phyloP scores from a whole-genome alignment of 2,888 invertebrate genomes.

The Deilephila porcellus region DNA sequence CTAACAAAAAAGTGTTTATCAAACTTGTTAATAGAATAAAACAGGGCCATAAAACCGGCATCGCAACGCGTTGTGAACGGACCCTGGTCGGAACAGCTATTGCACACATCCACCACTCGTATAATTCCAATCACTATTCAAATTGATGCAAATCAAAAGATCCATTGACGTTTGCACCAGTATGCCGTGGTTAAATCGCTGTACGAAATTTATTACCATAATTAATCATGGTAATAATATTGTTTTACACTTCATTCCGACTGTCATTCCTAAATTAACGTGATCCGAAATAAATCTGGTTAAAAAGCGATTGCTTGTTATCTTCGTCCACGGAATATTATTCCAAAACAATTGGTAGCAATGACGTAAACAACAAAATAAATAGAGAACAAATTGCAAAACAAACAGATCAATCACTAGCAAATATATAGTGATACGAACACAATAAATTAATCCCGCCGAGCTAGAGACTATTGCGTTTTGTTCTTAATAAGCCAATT shows the following conservation, averaged over 20 bases:
- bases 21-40: neutral
- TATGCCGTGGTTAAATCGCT: slow-evolving; percentile 40
- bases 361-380: slow-evolving; percentile 25
- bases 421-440: slow-evolving; percentile 52
- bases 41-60: slow-evolving; percentile 52
- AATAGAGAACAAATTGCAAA: slow-evolving; percentile 42
- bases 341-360: neutral
- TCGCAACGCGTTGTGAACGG: slow-evolving; percentile 54
- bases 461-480: slow-evolving; percentile 62
- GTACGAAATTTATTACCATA: slow-evolving; percentile 37
- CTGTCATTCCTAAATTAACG: neutral
- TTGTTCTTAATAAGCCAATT: slow-evolving; percentile 77
- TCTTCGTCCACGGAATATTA: neutral
- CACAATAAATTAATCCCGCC: slow-evolving; percentile 61
- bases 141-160: slow-evolving; percentile 78
- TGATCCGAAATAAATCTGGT: neutral
- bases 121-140: slow-evolving; percentile 78
- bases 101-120: slow-evolving; percentile 54
- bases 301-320: neutral
- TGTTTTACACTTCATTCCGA: neutral
- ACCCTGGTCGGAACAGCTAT: slow-evolving; percentile 58
- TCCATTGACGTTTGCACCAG: slow-evolving; percentile 71
- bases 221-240: slow-evolving; percentile 1
- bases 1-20: neutral
- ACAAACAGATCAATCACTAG: slow-evolving; percentile 56